Evolutionary conservation across 2,113 vertebrate species (phyloP).

Genomic region (Neogale vison): DNA sequence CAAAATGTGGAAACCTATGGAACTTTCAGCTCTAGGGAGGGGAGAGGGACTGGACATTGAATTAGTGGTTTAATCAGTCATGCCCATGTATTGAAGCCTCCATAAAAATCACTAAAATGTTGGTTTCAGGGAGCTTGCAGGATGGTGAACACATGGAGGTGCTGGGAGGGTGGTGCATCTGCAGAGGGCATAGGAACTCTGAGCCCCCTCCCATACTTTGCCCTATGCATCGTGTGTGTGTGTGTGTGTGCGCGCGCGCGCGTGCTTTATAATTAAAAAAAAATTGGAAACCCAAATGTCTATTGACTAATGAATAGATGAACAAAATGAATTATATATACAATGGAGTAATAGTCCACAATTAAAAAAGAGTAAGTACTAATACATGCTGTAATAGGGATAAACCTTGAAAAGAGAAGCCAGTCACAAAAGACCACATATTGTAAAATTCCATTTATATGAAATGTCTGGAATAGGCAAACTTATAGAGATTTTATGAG

Average conservation of each 20-base stretch:
- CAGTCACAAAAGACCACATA: neutral
- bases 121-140: neutral
- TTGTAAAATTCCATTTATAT: neutral
- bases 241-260: no score
- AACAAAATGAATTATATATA: slow-evolving; percentile 5
- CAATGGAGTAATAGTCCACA: neutral
- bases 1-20: neutral
- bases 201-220: neutral
- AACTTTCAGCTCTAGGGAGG: neutral
- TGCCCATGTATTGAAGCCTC: neutral
- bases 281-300: neutral
- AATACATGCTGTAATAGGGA: neutral
- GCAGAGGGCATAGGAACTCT: neutral
- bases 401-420: slow-evolving; percentile 30
- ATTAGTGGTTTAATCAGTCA: neutral
- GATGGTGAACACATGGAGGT: neutral
- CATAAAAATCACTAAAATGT: neutral
- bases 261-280: neutral
- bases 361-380: slow-evolving; percentile 15
- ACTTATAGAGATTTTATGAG: neutral
- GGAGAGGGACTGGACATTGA: neutral
- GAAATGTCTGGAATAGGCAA: neutral
- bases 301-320: neutral
- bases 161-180: neutral
- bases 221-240: neutral